Conservation (phyloP, 30 jellyfish, hydroid and myxozoan species). For the Hydra vulgaris region DNA sequence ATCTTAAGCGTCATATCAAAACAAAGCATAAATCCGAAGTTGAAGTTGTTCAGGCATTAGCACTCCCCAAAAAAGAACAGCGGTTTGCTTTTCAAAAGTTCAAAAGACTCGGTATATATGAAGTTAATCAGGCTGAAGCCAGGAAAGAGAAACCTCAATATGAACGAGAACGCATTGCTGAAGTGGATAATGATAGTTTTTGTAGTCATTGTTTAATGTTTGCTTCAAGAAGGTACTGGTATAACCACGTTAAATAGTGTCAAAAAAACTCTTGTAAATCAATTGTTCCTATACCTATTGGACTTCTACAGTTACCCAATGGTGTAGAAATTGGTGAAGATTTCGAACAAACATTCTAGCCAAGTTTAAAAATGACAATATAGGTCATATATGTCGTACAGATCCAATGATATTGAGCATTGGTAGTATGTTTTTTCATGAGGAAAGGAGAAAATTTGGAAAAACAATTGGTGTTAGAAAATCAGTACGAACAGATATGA, state of each 20-base stretch:
- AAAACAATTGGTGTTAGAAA: conserved; percentile 6
- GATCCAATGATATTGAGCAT: not conserved
- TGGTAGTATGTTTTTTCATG: not conserved
- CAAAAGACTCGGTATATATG: conserved; percentile 14
- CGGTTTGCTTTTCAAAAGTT: conserved; percentile 1
- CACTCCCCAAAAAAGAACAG: not conserved
- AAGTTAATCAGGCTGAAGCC: conserved; percentile 2
- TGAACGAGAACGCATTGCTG: conserved; percentile 14
- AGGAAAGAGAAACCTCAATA: conserved; percentile 3
- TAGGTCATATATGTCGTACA: not conserved
- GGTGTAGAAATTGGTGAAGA: not conserved
- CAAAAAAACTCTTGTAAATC: conserved; percentile 9
- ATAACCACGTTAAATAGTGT: not conserved
- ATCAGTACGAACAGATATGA: conserved; percentile 16
- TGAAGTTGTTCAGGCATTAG: not conserved
- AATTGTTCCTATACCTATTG: conserved; percentile 1
- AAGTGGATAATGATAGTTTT: not conserved
- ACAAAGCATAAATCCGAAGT: conserved; percentile 6
- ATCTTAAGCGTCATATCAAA: conserved; percentile 8
- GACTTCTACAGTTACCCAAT: conserved; percentile 2
- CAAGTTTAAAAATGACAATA: not conserved
- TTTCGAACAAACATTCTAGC: not conserved
- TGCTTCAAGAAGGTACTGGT: not conserved
- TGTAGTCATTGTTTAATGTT: conserved; percentile 10
- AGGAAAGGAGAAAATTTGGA: not conserved